Conservation (phyloP, 2,797 vertebrate species). For the Agapornis canus region DNA sequence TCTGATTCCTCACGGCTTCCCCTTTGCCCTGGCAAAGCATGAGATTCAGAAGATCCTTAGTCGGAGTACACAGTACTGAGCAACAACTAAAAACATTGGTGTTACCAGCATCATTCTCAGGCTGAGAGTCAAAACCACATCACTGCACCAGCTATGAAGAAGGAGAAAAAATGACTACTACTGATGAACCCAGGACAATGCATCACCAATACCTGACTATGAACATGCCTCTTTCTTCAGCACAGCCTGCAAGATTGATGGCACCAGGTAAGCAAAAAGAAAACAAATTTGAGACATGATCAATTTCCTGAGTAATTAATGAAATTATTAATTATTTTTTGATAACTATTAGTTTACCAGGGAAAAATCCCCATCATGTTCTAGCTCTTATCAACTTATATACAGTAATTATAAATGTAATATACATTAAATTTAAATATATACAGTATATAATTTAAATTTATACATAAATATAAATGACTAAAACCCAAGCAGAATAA, state of each 20-base stretch:
- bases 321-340: not conserved
- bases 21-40: no score
- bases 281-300: not conserved
- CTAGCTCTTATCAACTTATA: not conserved
- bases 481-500: not conserved
- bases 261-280: not conserved
- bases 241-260: not conserved
- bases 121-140: no score
- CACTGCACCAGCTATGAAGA: no score
- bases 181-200: not conserved
- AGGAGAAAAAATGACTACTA: no score
- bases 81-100: no score
- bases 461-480: not conserved
- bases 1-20: no score
- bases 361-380: not conserved
- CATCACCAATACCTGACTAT: not conserved
- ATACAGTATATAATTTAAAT: no score
- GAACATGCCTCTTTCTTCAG: not conserved
- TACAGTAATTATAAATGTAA: not conserved
- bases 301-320: not conserved
- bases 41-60: no score
- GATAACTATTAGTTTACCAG: not conserved
- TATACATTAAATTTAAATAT: no score
- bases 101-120: no score
- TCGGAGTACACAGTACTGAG: no score